phyloP scores from a whole-genome alignment of 2,888 invertebrate genomes.

The Caenorhabditis sinica region DNA sequence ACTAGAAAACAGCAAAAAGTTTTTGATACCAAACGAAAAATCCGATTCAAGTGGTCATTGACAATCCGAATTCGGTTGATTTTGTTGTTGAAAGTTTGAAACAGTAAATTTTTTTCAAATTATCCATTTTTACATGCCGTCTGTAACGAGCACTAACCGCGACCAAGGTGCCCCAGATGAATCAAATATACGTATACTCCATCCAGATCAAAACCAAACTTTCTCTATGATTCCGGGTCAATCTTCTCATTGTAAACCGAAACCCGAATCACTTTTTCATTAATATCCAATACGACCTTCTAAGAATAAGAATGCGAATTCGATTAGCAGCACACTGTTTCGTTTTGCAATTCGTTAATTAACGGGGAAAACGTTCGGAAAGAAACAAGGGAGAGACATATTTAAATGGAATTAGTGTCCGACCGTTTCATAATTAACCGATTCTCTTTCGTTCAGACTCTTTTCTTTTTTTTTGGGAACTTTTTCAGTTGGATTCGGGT shows the following conservation, averaged over 20 bases:
- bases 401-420: constrained; percentile 52
- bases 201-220: neutral
- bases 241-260: neutral
- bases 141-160: no score
- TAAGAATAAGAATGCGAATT: constrained; percentile 35
- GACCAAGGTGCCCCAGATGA: no score
- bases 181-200: no score
- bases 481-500: neutral
- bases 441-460: constrained; percentile 16
- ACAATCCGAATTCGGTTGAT: no score
- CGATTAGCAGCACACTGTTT: constrained; percentile 39
- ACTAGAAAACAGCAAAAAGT: no score
- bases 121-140: no score
- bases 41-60: no score
- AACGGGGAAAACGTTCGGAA: constrained; percentile 17
- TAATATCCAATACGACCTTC: constrained; percentile 22
- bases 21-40: no score
- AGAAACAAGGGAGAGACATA: constrained; percentile 25
- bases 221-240: neutral
- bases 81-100: no score
- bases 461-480: constrained; percentile 4
- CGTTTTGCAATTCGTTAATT: constrained; percentile 39
- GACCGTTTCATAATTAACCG: constrained; percentile 55
- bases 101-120: no score
- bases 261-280: constrained; percentile 14